phyloP scores from a whole-genome alignment of 2,113 vertebrate genomes.

The Lepus europaeus region DNA sequence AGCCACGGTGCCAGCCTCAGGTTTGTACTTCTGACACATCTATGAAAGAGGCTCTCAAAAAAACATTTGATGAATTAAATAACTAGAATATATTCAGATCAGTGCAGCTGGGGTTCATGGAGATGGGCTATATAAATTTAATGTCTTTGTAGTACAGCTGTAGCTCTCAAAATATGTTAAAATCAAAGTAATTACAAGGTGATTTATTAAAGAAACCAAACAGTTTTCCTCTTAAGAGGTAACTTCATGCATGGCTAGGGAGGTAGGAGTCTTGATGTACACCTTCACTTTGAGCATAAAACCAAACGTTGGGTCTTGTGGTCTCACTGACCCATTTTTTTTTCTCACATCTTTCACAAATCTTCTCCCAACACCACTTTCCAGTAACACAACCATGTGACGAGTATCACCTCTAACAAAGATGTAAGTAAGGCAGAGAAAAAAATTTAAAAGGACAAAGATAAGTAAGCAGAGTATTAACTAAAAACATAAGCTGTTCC shows the following conservation, averaged over 20 bases:
- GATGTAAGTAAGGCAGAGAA: constrained; percentile 41
- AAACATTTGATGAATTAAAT: constrained; percentile 27
- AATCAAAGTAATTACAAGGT: constrained; percentile 26
- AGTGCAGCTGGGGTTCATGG: background rate
- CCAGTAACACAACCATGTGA: constrained; percentile 62
- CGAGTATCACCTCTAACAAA: constrained; percentile 60
- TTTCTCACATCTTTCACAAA: constrained; percentile 63
- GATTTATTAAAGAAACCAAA: constrained; percentile 48
- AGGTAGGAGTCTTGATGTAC: background rate
- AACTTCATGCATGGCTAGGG: background rate
- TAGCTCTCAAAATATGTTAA: constrained; percentile 7
- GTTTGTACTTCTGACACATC: constrained; percentile 26
- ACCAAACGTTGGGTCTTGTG: constrained; percentile 36
- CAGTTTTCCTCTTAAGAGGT: constrained; percentile 16
- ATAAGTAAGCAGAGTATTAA: constrained; percentile 53
- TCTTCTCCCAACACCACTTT: constrained; percentile 59
- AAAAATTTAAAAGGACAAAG: constrained; percentile 35
- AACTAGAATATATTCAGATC: constrained; percentile 4
- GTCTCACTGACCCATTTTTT: constrained; percentile 45
- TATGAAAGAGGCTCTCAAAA: background rate
- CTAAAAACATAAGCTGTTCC: constrained; percentile 57
- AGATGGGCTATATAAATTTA: constrained; percentile 25
- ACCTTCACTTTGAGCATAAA: constrained; percentile 25
- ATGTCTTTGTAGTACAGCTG: background rate
- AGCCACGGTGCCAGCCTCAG: no score